phyloP scores from a whole-genome alignment of 1,140 invertebrate species.

The Oedothorax gibbosus region DNA sequence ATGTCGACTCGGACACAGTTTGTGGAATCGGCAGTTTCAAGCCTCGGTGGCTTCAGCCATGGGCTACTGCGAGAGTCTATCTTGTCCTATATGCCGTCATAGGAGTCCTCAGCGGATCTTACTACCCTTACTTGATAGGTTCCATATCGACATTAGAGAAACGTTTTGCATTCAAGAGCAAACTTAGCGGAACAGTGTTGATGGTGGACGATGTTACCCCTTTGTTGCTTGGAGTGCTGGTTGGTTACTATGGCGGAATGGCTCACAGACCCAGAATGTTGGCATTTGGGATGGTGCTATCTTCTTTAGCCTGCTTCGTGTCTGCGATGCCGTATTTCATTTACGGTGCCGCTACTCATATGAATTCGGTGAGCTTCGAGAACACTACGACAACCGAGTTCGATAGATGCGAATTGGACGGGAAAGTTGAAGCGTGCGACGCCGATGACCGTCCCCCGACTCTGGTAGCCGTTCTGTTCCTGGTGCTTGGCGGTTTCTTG shows the following conservation, averaged over 20 bases:
- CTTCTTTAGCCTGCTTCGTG: slow-evolving; percentile 77
- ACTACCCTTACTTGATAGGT: slow-evolving; percentile 81
- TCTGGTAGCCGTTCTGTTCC: slow-evolving; percentile 34
- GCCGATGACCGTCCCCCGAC: not conserved
- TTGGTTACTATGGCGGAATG: slow-evolving; percentile 77
- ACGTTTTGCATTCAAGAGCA: slow-evolving; percentile 81
- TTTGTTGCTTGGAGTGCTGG: slow-evolving; percentile 63
- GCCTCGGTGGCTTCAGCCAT: too few species aligned
- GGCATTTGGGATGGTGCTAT: slow-evolving; percentile 77
- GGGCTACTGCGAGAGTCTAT: slow-evolving; percentile 81
- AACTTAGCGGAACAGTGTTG: slow-evolving; percentile 75
- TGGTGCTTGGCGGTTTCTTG: slow-evolving; percentile 59
- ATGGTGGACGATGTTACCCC: slow-evolving; percentile 63
- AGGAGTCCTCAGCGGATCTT: slow-evolving; percentile 79
- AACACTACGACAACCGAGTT: slow-evolving; percentile 8
- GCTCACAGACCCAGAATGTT: slow-evolving; percentile 79
- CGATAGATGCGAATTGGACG: not conserved
- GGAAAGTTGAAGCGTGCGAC: slow-evolving; percentile 11
- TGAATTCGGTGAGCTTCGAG: not conserved
- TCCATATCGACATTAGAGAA: slow-evolving; percentile 85
- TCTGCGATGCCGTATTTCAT: slow-evolving; percentile 77
- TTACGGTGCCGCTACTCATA: slow-evolving; percentile 71
- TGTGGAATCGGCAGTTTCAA: slow-evolving; percentile 75
- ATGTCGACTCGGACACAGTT: slow-evolving; percentile 31
- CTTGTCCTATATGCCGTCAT: slow-evolving; percentile 79